phyloP scores from a whole-genome alignment of 2,797 vertebrate genomes.

The Spondyliosoma cantharus region DNA sequence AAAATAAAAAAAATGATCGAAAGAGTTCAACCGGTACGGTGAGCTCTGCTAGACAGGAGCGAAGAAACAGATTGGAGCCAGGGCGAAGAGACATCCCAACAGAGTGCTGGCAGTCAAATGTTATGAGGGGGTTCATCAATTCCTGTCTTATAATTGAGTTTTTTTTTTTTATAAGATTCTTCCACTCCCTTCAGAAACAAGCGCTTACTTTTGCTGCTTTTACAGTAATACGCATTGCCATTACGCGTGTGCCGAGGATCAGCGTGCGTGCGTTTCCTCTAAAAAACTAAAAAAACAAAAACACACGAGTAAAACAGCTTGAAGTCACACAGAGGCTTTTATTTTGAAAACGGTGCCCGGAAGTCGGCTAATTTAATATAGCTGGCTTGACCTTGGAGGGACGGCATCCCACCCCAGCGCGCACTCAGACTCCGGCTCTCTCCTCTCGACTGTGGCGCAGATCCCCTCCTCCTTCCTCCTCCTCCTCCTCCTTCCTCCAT shows the following conservation, averaged over 20 bases:
- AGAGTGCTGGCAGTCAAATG: rapidly evolving
- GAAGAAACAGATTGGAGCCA: neutral
- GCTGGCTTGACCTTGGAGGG: slow-evolving; percentile 44
- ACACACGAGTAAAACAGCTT: too few species aligned
- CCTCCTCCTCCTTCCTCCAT: slow-evolving; percentile 11
- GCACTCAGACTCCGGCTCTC: slow-evolving; percentile 66
- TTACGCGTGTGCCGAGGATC: neutral
- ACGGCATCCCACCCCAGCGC: slow-evolving; percentile 79
- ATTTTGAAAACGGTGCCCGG: slow-evolving; percentile 42
- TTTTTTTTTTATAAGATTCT: neutral
- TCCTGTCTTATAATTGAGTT: neutral
- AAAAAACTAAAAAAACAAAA: too few species aligned
- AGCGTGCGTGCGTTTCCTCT: neutral
- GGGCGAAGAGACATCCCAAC: neutral
- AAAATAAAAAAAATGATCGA: neutral
- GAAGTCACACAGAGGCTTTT: rapidly evolving
- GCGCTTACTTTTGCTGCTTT: neutral
- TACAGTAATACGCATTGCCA: neutral
- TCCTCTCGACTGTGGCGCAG: slow-evolving; percentile 72
- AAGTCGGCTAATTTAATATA: neutral
- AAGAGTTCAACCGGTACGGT: neutral
- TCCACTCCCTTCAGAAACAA: too few species aligned
- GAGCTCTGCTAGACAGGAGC: neutral
- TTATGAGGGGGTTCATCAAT: neutral
- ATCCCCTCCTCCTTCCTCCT: slow-evolving; percentile 47